Evolutionary conservation across 2,888 invertebrate genomes (phyloP), one percentile per base, ranked within the genome.

Genomic region (Parelbella ahira): DNA sequence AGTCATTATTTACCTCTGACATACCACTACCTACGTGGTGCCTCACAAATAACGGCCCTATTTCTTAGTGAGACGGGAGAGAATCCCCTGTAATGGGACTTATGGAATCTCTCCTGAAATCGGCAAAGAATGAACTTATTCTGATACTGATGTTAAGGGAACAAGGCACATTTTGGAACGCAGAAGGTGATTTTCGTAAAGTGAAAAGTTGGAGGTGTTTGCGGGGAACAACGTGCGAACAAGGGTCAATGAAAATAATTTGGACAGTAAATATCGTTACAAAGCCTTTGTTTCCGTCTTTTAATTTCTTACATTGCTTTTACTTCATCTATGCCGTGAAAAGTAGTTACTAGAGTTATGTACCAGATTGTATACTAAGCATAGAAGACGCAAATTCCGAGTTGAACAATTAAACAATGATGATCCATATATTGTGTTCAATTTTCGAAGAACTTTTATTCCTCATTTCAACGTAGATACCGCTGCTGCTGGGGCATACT

Each of bases 1-100:
- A 30, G 24, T 37, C 37, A 44, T 37, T 37, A 36, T 37, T 44
- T 37, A 44, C 43, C 12, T 32, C 25, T 18, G 34, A 42, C 42
- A 36, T 21, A 34, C 33, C 27, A 33, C 37, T 21, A 13, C 5
- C 12, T 5, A n/a, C 6, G 4, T n/a, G 19, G 7, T 42, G 42
- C 21, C 20, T 27, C 12, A 7, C 15, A 71, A 70, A 68, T 68
- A 67, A 56, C 53, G 52, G 50, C 44, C 45, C 50, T 51, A 57
- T 58, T 52, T 55, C 20, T 23, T n/a, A 11, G 23, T 11, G 8
- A 34, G 8, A 34, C 10, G 34, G 23, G 11, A 10, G 8, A 34
- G n/a, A 42, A 42, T 42, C 21, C 34, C 11, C 3, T 34, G 42
- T 34, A 42, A 42, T 28, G 21, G 27, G 11, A 42, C 20, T 27